phyloP scores from a whole-genome alignment of 2,797 vertebrate species.

The Epinephelus malabaricus region DNA sequence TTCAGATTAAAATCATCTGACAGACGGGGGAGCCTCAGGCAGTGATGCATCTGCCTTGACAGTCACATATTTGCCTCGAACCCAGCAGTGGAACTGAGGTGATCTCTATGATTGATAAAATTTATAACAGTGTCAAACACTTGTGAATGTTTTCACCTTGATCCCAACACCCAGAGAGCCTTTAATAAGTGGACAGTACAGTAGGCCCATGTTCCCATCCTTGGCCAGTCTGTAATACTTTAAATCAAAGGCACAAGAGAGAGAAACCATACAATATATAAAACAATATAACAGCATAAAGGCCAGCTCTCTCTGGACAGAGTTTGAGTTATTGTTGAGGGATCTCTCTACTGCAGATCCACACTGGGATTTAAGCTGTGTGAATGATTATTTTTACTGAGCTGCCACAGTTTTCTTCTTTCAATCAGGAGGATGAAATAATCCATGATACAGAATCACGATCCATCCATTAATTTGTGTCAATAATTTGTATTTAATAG shows the following conservation, averaged over 20 bases:
- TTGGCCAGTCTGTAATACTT: not conserved
- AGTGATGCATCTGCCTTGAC: constrained; percentile 10
- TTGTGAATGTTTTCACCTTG: not conserved
- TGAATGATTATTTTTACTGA: not conserved
- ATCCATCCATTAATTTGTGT: not conserved
- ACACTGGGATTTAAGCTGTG: not conserved
- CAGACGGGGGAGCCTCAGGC: constrained; percentile 24
- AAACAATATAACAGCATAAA: not conserved
- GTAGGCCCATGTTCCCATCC: not conserved
- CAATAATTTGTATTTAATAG: too few species aligned
- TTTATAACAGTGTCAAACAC: not conserved
- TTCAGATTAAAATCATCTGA: constrained; percentile 3
- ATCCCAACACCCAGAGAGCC: not conserved
- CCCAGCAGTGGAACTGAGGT: not conserved
- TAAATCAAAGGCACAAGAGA: not conserved
- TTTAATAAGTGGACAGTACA: not conserved
- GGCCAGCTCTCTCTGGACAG: not conserved
- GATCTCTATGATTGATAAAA: not conserved
- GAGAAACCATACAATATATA: not conserved
- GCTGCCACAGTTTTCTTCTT: not conserved
- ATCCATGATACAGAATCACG: not conserved
- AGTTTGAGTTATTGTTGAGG: not conserved
- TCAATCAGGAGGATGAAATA: not conserved
- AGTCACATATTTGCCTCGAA: not conserved
- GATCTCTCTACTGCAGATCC: not conserved